These are phyloP conservation scores for Geopemphigus sp. DNA, from an alignment of 1,140 invertebrate genomes.

Conservation along the genomic window DNA sequence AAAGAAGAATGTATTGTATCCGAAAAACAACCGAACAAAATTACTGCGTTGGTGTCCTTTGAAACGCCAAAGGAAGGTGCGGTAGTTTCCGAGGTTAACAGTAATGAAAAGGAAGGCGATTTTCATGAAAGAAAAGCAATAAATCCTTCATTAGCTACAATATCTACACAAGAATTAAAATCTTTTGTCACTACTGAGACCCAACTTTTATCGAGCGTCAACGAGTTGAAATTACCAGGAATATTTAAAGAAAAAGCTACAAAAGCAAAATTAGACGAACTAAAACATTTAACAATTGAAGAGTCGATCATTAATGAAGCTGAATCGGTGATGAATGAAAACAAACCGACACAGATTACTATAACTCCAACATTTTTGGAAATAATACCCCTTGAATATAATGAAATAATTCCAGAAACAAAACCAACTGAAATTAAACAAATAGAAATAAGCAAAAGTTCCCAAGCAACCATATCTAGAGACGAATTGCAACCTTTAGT, in stretches of 20 bases:
- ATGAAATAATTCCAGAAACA: not conserved
- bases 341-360: not conserved
- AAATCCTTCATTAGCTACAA: not conserved
- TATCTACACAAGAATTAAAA: constrained; percentile 23
- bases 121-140: not conserved
- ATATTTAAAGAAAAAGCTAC: not conserved
- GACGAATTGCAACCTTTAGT: no score
- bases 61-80: constrained; percentile 4
- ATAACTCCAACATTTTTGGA: constrained; percentile 1
- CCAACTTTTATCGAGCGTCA: constrained; percentile 12
- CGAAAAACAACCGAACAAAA: not conserved
- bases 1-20: not conserved
- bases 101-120: constrained; percentile 24
- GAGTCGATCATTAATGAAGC: constrained; percentile 6
- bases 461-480: no score
- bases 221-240: constrained; percentile 2
- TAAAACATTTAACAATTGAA: not conserved
- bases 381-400: not conserved
- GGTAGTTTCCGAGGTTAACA: not conserved
- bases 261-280: not conserved
- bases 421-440: not conserved
- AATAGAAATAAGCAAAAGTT: no score
- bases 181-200: constrained; percentile 39
- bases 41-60: not conserved
- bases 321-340: not conserved